Conservation (phyloP, 2,113 vertebrate genomes). For the Poeciliopsis retropinna region DNA sequence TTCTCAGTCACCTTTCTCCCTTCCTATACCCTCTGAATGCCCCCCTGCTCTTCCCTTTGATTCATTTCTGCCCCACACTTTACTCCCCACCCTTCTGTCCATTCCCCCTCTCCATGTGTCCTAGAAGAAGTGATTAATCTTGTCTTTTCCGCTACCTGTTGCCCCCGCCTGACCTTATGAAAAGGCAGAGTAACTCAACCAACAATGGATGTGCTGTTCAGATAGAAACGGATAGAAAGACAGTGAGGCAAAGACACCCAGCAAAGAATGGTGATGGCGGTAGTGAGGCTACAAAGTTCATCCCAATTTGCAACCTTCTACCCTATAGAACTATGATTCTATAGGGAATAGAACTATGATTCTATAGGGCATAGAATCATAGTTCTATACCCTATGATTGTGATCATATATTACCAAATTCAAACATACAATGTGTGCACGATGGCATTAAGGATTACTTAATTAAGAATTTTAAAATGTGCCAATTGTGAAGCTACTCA, state of each 20-base stretch:
- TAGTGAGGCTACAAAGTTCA: slow-evolving; percentile 44
- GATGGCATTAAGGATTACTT: too few relatives aligned
- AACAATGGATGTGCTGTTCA: slow-evolving; percentile 73
- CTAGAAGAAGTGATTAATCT: slow-evolving; percentile 69
- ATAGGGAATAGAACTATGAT: too few relatives aligned
- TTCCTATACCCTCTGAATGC: slow-evolving; percentile 62
- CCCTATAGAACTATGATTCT: too few relatives aligned
- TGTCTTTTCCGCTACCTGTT: slow-evolving; percentile 72
- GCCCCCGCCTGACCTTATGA: slow-evolving; percentile 61
- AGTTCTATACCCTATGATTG: too few relatives aligned
- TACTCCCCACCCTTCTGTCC: slow-evolving; percentile 52
- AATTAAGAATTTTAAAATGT: too few relatives aligned
- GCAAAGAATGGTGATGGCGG: slow-evolving; percentile 21
- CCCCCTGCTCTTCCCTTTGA: slow-evolving; percentile 51
- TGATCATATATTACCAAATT: too few relatives aligned
- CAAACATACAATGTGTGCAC: too few relatives aligned
- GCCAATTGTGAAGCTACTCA: too few relatives aligned
- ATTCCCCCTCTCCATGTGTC: slow-evolving; percentile 40
- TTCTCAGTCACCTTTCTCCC: slow-evolving; percentile 57
- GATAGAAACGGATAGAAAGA: slow-evolving; percentile 43
- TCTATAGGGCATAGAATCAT: too few relatives aligned
- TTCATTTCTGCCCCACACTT: slow-evolving; percentile 32
- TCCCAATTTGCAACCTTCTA: slow-evolving; percentile 33
- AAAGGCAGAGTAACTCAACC: slow-evolving; percentile 31
- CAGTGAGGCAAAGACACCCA: slow-evolving; percentile 17